These are phyloP conservation scores for Diglossa cyanea DNA, from an alignment of 2,797 vertebrate species.

Conservation along the genomic window DNA sequence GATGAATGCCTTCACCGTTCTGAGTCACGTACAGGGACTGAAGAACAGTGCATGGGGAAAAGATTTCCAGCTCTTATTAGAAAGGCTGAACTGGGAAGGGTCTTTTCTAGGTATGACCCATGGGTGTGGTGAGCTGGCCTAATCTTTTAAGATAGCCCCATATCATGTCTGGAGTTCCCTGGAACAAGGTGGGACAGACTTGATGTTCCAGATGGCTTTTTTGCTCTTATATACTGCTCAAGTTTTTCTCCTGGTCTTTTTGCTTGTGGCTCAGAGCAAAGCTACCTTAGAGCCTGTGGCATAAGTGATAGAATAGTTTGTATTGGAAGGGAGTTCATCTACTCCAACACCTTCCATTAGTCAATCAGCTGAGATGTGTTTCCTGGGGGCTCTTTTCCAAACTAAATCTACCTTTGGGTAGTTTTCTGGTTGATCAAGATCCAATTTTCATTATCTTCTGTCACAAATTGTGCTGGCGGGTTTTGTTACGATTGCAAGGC, in stretches of 20 bases:
- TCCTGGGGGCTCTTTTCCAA: neutral
- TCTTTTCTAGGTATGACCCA: neutral
- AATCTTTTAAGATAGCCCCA: neutral
- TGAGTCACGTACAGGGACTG: fast-evolving
- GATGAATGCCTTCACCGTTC: neutral
- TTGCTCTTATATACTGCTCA: neutral
- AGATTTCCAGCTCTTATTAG: neutral
- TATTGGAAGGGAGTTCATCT: neutral
- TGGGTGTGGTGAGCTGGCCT: neutral
- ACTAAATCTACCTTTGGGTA: neutral
- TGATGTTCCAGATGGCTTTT: neutral
- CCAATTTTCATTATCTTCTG: neutral
- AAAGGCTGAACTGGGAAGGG: neutral
- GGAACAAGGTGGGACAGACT: neutral
- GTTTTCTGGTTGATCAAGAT: neutral
- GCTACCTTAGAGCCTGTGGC: neutral
- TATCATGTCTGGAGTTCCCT: neutral
- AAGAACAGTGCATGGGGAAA: neutral
- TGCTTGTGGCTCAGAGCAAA: neutral
- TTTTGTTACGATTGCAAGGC: neutral
- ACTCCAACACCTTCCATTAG: neutral
- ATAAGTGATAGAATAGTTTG: neutral
- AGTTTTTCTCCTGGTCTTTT: neutral
- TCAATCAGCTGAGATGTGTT: neutral
- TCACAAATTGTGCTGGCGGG: neutral